Conservation (phyloP, 1,140 invertebrate genomes). For the Archivesica marissinica region DNA sequence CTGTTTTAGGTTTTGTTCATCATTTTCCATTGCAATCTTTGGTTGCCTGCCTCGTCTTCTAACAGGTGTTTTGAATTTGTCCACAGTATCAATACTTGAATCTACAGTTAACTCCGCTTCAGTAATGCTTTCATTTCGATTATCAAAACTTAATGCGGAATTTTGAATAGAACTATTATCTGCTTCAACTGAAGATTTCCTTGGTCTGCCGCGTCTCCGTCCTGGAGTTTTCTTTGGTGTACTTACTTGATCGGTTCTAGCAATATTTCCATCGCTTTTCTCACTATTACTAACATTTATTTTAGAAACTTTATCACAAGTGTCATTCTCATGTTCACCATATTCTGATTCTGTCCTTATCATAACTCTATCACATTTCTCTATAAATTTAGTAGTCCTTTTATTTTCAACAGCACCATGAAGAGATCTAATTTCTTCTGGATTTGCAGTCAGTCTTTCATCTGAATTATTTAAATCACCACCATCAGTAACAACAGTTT, state of each 20-base stretch:
- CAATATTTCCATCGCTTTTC: not conserved
- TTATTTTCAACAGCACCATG: not conserved
- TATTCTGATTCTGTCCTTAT: not conserved
- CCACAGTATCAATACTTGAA: not conserved
- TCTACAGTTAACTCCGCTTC: not conserved
- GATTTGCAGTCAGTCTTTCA: not conserved
- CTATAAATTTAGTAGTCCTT: conserved; percentile 12
- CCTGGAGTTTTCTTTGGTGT: not conserved
- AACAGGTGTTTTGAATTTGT: not conserved
- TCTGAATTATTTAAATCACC: not conserved
- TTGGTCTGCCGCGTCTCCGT: not conserved
- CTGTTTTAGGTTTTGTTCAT: not conserved
- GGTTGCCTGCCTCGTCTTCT: conserved; percentile 1
- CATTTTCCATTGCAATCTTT: not conserved
- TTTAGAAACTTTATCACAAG: not conserved
- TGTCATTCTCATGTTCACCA: not conserved
- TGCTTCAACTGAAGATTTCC: not conserved
- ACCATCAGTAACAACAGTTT: not conserved
- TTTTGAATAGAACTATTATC: not conserved
- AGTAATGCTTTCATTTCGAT: not conserved
- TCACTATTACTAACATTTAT: not conserved
- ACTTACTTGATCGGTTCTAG: no score
- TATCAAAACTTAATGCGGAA: not conserved
- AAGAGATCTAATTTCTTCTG: not conserved
- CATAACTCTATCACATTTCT: conserved; percentile 18